A percentile compares a stretch with the other conserved stretches of the same genome.
Conservation (phyloP, 2,888 invertebrate species). For the Palloptera scutellata region DNA sequence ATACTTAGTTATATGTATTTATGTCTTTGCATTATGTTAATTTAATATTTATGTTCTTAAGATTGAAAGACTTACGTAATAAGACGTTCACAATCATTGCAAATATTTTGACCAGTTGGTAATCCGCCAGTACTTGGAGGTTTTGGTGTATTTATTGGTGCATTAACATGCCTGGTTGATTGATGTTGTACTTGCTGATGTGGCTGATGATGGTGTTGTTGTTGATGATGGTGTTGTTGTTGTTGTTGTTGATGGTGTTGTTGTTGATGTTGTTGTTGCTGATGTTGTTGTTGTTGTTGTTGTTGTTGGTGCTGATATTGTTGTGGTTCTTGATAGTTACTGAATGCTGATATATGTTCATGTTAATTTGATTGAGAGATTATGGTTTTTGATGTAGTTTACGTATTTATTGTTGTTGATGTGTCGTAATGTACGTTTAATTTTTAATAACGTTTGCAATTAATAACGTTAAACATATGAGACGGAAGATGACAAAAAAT, state of each 20-base stretch:
- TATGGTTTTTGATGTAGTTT: constrained; percentile 24
- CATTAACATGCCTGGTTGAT: constrained; percentile 73
- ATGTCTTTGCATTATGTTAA: no score
- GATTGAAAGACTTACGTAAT: constrained; percentile 83
- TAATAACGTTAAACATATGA: no score
- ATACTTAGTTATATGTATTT: no score
- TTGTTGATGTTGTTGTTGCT: constrained; percentile 44
- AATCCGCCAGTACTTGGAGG: constrained; percentile 76
- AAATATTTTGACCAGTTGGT: constrained; percentile 90
- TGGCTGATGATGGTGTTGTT: constrained; percentile 44
- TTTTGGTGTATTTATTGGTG: constrained; percentile 76
- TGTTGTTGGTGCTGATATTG: constrained; percentile 46
- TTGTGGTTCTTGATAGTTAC: constrained; percentile 43
- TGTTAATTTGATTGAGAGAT: no score
- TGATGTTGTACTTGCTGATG: constrained; percentile 51
- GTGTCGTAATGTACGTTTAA: neutral
- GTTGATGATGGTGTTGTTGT: constrained; percentile 44
- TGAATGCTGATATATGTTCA: constrained; percentile 41
- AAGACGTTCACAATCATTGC: constrained; percentile 95
- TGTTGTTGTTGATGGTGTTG: constrained; percentile 45
- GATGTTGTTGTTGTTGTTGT: constrained; percentile 45
- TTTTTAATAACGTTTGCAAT: no score
- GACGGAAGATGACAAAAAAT: neutral
- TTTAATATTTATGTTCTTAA: no score
- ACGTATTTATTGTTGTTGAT: constrained; percentile 1